phyloP scores from a whole-genome alignment of 2,797 vertebrate genomes.

The Enteromius unitaeniatus region DNA sequence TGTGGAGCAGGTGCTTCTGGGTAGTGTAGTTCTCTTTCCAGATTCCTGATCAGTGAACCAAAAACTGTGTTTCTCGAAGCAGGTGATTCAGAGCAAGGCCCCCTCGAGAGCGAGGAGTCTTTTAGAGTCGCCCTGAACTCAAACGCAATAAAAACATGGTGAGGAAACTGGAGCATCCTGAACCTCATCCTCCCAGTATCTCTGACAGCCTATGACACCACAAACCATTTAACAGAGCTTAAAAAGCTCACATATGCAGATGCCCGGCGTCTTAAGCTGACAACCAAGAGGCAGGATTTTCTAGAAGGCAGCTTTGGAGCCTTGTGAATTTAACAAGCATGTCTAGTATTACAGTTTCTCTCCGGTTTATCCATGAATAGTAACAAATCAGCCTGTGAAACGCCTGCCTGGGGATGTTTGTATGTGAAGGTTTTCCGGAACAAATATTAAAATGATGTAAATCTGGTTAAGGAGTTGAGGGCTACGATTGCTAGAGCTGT shows the following conservation, averaged over 20 bases:
- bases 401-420: conserved; percentile 77
- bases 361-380: conserved; percentile 82
- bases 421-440: conserved; percentile 61
- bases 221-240: conserved; percentile 86
- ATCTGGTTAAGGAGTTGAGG: conserved; percentile 77
- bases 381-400: conserved; percentile 83
- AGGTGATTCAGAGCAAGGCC: conserved; percentile 43
- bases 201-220: conserved; percentile 80
- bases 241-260: conserved; percentile 83
- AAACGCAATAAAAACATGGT: conserved; percentile 37
- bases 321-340: conserved; percentile 86
- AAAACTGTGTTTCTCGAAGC: conserved; percentile 11
- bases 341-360: conserved; percentile 80
- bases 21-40: background rate
- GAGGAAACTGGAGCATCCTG: conserved; percentile 49
- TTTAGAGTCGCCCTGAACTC: conserved; percentile 31
- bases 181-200: conserved; percentile 58
- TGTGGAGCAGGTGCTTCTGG: conserved; percentile 20
- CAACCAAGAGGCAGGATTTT: conserved; percentile 80
- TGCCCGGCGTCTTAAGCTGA: conserved; percentile 79
- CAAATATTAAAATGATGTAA: conserved; percentile 75
- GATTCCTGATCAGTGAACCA: background rate
- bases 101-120: background rate
- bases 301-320: conserved; percentile 80
- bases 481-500: conserved; percentile 46